Conservation (phyloP, 2,888 invertebrate genomes). For the Apodemia zela region DNA sequence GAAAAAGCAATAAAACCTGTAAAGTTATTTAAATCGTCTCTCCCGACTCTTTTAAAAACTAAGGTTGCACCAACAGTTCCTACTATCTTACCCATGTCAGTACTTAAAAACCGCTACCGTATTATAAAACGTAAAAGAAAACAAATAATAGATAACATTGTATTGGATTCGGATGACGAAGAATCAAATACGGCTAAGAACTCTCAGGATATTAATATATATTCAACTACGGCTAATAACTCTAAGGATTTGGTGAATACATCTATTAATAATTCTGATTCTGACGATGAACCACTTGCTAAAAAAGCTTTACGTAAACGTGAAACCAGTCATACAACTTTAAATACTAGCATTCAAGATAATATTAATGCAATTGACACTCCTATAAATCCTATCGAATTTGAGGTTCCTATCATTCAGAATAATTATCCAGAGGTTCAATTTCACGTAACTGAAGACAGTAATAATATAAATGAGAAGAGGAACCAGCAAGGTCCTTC, state of each 20-base stretch:
- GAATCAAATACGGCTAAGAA: background rate
- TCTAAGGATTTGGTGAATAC: background rate
- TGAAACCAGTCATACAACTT: background rate
- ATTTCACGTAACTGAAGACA: no score
- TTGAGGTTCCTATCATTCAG: no score
- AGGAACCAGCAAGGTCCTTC: no score
- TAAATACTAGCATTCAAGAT: background rate
- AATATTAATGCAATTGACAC: background rate
- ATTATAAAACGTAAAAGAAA: background rate
- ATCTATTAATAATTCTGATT: background rate
- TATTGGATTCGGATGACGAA: background rate
- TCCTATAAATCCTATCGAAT: background rate
- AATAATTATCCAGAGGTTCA: no score
- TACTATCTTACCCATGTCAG: background rate
- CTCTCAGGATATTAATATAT: background rate
- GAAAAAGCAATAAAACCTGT: background rate
- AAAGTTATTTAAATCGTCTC: background rate
- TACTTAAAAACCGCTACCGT: constrained; percentile 1
- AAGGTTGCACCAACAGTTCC: background rate
- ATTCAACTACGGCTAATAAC: no score
- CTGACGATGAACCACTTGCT: constrained; percentile 9
- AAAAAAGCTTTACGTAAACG: background rate
- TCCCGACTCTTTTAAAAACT: background rate
- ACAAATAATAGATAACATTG: background rate
- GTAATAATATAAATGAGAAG: no score